Evolutionary conservation across 92 coral and sea anemone genomes (phyloP), one percentile per base, ranked within the genome.

Genomic region (Pocillopora meandrina): DNA sequence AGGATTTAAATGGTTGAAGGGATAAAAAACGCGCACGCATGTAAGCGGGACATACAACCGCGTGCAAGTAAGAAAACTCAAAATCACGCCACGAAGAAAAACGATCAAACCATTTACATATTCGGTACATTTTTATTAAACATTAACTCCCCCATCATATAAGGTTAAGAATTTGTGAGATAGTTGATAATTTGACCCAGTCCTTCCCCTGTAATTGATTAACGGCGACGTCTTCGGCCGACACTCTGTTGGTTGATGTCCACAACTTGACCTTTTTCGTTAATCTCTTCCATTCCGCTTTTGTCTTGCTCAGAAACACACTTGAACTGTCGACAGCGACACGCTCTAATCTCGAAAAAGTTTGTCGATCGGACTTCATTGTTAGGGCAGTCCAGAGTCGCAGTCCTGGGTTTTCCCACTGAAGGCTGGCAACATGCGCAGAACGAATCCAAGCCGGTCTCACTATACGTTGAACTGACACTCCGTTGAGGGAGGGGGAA

Each of bases 401-500:
- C 85, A 9, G 14, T 71, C 34, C 70, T 64, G 56, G 17, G 60
- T 63, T 64, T 49, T 5, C 71, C 60, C 31, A 63, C 8, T 58
- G 65, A 75, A 0, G 95, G 95, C 17, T 87, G 75, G 74, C 93
- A 92, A 66, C 95, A 92, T 4, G 75, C 66, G 70, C 95, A 92
- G 15, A 68, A 81, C 56, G 86, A 66, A 47, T 73, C 80, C 55
- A 74, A 61, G 56, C 87, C 88, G 26, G 47, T 73, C n/a, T 69
- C 91, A 35, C 92, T 93, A 1, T 89, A 88, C 2, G 85, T 80
- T 5, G 93, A 91, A 3, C 52, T 42, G 52, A 7, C 4, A 42
- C 8, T 42, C 52, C 52, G 31, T 42, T 42, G 52, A 3, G 52
- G 52, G 52, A 26, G 52, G 0, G 52, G 52, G 52, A 42, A 7